These are phyloP conservation scores for Shinisaurus crocodilurus DNA, from an alignment of 2,113 vertebrate species.

Conservation along the genomic window DNA sequence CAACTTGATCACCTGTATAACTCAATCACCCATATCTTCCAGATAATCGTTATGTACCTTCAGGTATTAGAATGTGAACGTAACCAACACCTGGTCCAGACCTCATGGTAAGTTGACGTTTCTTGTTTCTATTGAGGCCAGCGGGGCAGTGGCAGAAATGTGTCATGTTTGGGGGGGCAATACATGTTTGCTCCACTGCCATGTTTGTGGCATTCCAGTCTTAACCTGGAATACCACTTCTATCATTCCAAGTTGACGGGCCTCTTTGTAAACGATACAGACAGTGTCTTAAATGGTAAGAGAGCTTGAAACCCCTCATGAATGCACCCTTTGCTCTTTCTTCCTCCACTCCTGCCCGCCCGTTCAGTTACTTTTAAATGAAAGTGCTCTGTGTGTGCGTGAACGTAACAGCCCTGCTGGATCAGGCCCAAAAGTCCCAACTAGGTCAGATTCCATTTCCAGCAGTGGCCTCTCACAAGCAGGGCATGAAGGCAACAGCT, in stretches of 20 bases:
- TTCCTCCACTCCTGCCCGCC: slow-evolving; percentile 58
- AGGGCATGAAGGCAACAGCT: neutral
- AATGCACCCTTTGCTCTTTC: slow-evolving; percentile 4
- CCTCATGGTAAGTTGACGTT: slow-evolving; percentile 88
- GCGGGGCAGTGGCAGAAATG: slow-evolving; percentile 79
- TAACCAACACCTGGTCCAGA: slow-evolving; percentile 89
- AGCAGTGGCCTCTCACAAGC: no score
- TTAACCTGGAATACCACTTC: slow-evolving; percentile 67
- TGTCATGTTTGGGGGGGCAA: slow-evolving; percentile 77
- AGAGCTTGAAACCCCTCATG: slow-evolving; percentile 61
- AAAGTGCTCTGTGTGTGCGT: neutral
- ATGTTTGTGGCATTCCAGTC: slow-evolving; percentile 61
- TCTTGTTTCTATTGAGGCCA: slow-evolving; percentile 73
- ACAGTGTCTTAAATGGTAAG: slow-evolving; percentile 77
- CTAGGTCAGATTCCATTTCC: neutral
- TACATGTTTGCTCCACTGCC: slow-evolving; percentile 62
- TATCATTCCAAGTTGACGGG: slow-evolving; percentile 62
- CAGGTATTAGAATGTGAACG: slow-evolving; percentile 92
- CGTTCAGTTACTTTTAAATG: slow-evolving; percentile 41
- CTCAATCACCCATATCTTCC: slow-evolving; percentile 81
- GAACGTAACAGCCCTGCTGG: neutral
- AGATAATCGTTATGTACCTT: slow-evolving; percentile 94
- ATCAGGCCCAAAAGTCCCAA: neutral
- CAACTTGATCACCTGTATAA: slow-evolving; percentile 67
- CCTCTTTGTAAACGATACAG: slow-evolving; percentile 69